Base-by-base conservation (phyloP, 1,140 invertebrate species). In the Drosophila sturtevanti region DNA sequence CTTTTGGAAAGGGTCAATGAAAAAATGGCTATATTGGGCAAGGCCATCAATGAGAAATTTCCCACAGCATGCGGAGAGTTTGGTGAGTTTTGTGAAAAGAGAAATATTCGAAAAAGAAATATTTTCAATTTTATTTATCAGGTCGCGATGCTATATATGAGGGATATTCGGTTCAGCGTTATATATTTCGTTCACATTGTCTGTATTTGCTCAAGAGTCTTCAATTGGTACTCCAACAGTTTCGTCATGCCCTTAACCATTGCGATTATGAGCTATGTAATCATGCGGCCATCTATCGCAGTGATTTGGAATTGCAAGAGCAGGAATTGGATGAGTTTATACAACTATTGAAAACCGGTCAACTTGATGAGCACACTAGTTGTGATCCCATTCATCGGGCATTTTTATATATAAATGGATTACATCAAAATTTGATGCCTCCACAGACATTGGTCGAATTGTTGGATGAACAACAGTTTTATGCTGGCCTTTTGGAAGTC, bases 291-390 rank as follows among this genome's bases (percentile, higher is more conserved):
- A 94, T 94, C 4, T 94, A 97, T 9, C 95, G 97, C 80, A 96
- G 96, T 0, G 98, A 99, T 92, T 96, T 99, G 93, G 93, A 94
- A 10, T 94, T 94, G 1, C 98, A 99, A 92, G 98, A 99, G 91
- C 96, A 97, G 86, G 94, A 95, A 10, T 90, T 99, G 1, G 98
- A 99, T 91, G 95, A 95, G 27, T 96, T 97, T 77, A 95, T 99
- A 52, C 97, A 98, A 52, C 93, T 99, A 5, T 94, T 99, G 0
- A 96, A 97, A 91, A 95, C 95, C 54, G 96, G 97, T 91, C 96
- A 96, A 92, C 92, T 99, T 24, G 98, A 99, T 92, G 98, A 99
- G 92, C 98, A 98, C 92, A 95, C 97, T 34, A 94, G 95, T 1
- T 94, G 96, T 60, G 97, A 98, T 91, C 94, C 95, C 1, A 93